phyloP scores from a whole-genome alignment of 2,113 vertebrate genomes.

The Cebidichthys violaceus region DNA sequence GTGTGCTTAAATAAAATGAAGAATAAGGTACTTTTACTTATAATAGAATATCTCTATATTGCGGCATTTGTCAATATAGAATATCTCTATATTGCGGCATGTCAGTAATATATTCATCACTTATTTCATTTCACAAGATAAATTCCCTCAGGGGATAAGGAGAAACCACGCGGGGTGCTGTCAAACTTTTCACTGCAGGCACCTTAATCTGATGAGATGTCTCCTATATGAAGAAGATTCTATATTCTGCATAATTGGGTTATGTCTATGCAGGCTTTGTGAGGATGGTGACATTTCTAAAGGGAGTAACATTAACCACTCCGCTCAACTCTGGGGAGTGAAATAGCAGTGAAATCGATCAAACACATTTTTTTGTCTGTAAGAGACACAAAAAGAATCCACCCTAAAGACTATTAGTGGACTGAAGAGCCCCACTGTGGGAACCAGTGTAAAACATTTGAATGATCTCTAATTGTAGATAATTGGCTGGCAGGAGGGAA shows the following conservation, averaged over 20 bases:
- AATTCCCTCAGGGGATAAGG: background rate
- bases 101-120: too few relatives aligned
- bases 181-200: background rate
- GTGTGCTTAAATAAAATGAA: background rate
- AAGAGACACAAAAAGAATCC: background rate
- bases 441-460: background rate
- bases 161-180: background rate
- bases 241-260: background rate
- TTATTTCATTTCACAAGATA: background rate
- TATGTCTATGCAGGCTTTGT: background rate
- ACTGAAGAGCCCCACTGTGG: background rate
- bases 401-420: too few relatives aligned
- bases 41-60: background rate
- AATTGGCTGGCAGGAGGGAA: slow-evolving; percentile 24
- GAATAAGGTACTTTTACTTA: background rate
- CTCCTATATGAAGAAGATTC: background rate
- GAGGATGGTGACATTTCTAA: background rate
- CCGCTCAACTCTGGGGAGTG: background rate
- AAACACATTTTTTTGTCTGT: background rate
- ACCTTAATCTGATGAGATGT: background rate
- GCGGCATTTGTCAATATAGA: too few relatives aligned
- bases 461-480: slow-evolving; percentile 24
- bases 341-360: background rate
- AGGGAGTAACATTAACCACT: background rate
- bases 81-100: background rate